Conservation (phyloP, 1,140 invertebrate genomes). For the Aphelenchoides fujianensis region DNA sequence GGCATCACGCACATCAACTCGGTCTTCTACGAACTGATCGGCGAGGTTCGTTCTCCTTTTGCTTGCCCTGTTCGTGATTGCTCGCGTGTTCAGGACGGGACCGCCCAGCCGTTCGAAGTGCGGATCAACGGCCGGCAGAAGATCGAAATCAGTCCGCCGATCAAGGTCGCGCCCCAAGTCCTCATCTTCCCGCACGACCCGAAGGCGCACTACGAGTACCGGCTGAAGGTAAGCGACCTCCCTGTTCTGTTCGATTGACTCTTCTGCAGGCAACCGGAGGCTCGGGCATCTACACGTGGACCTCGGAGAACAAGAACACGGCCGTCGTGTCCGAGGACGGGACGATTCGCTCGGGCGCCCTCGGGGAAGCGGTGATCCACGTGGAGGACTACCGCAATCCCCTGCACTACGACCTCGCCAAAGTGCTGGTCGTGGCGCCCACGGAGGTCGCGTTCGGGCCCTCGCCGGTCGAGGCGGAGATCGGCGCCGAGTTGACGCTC, state of each 20-base stretch:
- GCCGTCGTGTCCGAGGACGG: constrained; percentile 52
- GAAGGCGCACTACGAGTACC: constrained; percentile 57
- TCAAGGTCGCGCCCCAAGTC: constrained; percentile 58
- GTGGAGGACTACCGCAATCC: constrained; percentile 24
- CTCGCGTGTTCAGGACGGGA: constrained; percentile 52
- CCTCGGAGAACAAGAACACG: constrained; percentile 42
- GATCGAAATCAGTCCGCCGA: constrained; percentile 63
- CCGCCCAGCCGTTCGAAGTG: constrained; percentile 34
- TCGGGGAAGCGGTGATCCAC: constrained; percentile 15
- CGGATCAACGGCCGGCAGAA: constrained; percentile 52
- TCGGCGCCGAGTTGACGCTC: constrained; percentile 59
- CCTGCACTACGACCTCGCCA: constrained; percentile 62
- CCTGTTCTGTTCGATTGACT: constrained; percentile 21
- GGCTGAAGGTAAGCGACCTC: constrained; percentile 57
- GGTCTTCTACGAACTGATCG: constrained; percentile 67
- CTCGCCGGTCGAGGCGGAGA: constrained; percentile 62
- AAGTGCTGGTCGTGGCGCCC: constrained; percentile 62
- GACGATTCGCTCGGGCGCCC: constrained; percentile 46
- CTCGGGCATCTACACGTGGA: constrained; percentile 64
- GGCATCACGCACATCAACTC: constrained; percentile 67
- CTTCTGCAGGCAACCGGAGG: constrained; percentile 63
- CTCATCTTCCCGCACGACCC: constrained; percentile 63
- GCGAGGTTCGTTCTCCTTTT: constrained; percentile 44
- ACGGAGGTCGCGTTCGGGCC: constrained; percentile 61
- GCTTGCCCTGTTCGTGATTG: no score